These are phyloP conservation scores for Cynopterus brachyotis DNA, from an alignment of 2,113 vertebrate genomes.

Conservation along the genomic window DNA sequence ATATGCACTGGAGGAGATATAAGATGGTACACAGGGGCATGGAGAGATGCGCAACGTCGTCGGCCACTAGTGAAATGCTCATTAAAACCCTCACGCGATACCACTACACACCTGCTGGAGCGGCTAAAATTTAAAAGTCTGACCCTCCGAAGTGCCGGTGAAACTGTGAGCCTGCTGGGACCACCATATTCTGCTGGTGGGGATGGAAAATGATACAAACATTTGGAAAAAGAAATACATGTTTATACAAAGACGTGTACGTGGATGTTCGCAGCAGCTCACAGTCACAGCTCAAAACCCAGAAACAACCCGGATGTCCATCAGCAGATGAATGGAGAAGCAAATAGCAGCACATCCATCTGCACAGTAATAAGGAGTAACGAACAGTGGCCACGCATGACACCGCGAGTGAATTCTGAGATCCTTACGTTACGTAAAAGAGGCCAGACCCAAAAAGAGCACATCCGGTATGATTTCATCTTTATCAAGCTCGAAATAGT, in stretches of 20 bases:
- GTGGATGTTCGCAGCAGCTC: accelerated
- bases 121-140: neutral
- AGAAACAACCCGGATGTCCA: neutral
- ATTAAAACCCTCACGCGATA: too few species aligned
- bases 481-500: neutral
- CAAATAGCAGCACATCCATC: too few species aligned
- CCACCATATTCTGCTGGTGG: accelerated
- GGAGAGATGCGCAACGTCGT: too few species aligned
- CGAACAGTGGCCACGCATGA: neutral
- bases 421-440: neutral
- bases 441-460: neutral
- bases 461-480: neutral
- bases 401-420: neutral
- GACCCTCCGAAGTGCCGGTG: neutral
- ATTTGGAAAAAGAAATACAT: neutral
- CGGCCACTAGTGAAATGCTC: neutral
- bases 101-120: neutral
- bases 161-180: neutral
- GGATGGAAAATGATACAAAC: too few species aligned
- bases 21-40: neutral
- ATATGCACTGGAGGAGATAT: neutral
- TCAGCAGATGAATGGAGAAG: too few species aligned
- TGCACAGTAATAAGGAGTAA: neutral
- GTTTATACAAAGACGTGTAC: neutral
- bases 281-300: neutral